Evolutionary conservation across 2,888 invertebrate genomes (phyloP).

Genomic region (Eupithecia subumbrata): DNA sequence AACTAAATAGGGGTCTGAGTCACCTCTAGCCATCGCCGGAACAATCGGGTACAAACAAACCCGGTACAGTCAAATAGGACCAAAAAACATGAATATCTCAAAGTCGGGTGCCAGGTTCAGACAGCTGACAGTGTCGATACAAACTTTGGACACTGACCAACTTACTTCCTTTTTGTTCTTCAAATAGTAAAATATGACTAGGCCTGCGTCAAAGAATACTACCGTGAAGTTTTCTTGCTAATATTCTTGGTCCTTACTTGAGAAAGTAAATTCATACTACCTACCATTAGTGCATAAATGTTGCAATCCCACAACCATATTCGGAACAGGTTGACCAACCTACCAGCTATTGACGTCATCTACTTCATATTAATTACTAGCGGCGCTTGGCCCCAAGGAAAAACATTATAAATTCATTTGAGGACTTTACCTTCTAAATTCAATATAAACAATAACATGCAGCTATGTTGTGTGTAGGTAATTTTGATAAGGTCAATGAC

Average conservation of each 20-base stretch:
- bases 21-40: too few relatives aligned
- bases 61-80: too few relatives aligned
- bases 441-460: background rate
- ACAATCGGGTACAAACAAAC: too few relatives aligned
- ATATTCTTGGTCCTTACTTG: background rate
- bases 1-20: too few relatives aligned
- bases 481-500: background rate
- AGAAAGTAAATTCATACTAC: background rate
- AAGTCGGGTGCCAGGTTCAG: too few relatives aligned
- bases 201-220: too few relatives aligned
- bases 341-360: slow-evolving; percentile 12
- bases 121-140: too few relatives aligned
- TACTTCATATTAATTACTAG: background rate
- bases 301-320: slow-evolving; percentile 10
- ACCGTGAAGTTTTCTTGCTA: background rate
- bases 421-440: background rate
- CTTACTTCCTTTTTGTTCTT: background rate
- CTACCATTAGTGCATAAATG: background rate
- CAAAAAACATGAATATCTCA: too few relatives aligned
- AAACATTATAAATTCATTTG: slow-evolving; percentile 14
- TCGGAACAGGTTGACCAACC: background rate
- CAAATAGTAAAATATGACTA: background rate
- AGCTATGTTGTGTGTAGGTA: background rate
- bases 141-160: background rate
- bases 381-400: background rate